These are phyloP conservation scores for Neodontobutis hainanensis DNA, from an alignment of 2,113 vertebrate genomes.

Conservation along the genomic window DNA sequence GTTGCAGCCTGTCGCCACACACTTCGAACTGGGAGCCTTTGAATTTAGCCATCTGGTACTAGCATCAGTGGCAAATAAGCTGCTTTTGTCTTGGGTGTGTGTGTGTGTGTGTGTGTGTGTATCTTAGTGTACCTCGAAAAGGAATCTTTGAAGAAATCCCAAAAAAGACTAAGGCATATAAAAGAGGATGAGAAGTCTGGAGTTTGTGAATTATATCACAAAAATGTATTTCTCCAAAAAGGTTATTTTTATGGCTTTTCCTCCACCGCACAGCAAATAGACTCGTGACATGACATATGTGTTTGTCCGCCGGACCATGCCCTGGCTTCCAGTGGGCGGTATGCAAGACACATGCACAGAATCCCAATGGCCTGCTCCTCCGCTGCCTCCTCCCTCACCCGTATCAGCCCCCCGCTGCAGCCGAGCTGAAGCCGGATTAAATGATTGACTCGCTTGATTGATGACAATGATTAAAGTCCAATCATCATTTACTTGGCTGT, in stretches of 20 bases:
- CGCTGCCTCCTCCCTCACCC: conserved; percentile 6
- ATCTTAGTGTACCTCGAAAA: conserved; percentile 12
- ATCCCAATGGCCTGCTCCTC: conserved; percentile 46
- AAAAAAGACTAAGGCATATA: background rate
- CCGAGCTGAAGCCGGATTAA: conserved; percentile 32
- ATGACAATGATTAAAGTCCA: conserved; percentile 58
- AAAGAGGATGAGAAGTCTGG: background rate
- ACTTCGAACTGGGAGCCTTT: conserved; percentile 58
- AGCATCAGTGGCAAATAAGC: conserved; percentile 42
- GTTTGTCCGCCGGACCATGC: conserved; percentile 60
- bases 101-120: conserved; percentile 10
- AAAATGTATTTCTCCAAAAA: conserved; percentile 46
- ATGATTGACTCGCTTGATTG: conserved; percentile 57
- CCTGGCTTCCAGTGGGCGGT: conserved; percentile 32
- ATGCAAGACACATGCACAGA: conserved; percentile 38
- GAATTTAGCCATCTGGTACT: conserved; percentile 67
- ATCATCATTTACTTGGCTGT: conserved; percentile 52
- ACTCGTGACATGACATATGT: conserved; percentile 64
- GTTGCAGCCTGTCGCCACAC: conserved; percentile 62
- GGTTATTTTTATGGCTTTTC: conserved; percentile 49
- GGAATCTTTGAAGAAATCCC: background rate
- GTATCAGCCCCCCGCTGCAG: conserved; percentile 31
- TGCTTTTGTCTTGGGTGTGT: conserved; percentile 19
- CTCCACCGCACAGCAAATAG: conserved; percentile 58
- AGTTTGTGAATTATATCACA: conserved; percentile 35